Evolutionary conservation across 2,113 vertebrate species (phyloP).

Genomic region (Collichthys lucidus): DNA sequence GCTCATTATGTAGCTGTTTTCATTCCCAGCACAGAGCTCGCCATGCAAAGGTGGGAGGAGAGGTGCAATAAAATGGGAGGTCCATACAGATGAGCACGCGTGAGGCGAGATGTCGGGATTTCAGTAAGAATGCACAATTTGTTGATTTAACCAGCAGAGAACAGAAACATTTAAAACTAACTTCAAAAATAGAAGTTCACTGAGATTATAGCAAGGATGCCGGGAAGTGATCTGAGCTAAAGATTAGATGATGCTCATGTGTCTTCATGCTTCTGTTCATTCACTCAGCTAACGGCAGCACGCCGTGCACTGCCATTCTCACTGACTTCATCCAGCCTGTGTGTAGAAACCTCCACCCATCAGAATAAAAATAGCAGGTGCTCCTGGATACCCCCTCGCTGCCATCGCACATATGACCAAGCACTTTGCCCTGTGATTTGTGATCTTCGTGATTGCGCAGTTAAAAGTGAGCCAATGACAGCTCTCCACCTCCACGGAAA

Average conservation of each 20-base stretch:
- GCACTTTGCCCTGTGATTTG: not conserved
- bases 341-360: not conserved
- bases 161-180: not conserved
- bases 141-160: not conserved
- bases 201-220: not conserved
- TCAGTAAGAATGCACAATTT: not conserved
- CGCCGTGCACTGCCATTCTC: not conserved
- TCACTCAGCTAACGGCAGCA: not conserved
- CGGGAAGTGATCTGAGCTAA: not conserved
- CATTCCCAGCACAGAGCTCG: not conserved
- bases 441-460: not conserved
- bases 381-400: not conserved
- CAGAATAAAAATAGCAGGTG: not conserved
- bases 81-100: not conserved
- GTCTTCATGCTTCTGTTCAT: not conserved
- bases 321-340: conserved; percentile 2
- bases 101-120: not conserved
- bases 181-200: not conserved
- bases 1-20: not conserved
- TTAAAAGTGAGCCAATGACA: conserved; percentile 14
- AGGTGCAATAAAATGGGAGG: not conserved
- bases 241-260: not conserved
- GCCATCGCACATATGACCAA: not conserved
- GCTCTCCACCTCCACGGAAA: not conserved
- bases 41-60: not conserved